These are phyloP conservation scores for Achlya flavicornis DNA, from an alignment of 2,888 invertebrate genomes.

Conservation along the genomic window DNA sequence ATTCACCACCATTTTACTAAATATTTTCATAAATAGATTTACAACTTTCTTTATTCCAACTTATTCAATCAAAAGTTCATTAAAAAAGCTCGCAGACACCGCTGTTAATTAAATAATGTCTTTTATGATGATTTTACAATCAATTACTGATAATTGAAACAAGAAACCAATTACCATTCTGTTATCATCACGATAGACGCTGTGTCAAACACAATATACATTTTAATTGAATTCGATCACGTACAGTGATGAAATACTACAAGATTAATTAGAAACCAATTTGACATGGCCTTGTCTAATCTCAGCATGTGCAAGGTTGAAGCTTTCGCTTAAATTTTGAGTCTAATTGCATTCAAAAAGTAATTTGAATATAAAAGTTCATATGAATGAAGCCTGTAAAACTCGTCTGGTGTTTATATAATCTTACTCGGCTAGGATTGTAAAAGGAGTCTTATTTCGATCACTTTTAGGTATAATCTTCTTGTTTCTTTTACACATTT, in stretches of 20 bases:
- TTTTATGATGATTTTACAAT: background rate
- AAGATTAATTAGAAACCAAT: slow-evolving; percentile 8
- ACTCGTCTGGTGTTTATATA: background rate
- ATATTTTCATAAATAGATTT: background rate
- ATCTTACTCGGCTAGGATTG: too few species aligned
- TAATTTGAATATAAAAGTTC: background rate
- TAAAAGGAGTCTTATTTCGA: background rate
- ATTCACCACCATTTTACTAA: too few species aligned
- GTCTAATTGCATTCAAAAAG: background rate
- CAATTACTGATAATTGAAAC: slow-evolving; percentile 6
- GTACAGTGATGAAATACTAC: slow-evolving; percentile 9
- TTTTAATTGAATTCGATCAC: slow-evolving; percentile 10
- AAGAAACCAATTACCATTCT: slow-evolving; percentile 6
- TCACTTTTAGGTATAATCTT: too few species aligned
- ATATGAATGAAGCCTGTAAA: background rate
- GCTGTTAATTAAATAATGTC: background rate
- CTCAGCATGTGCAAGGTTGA: background rate
- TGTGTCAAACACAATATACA: slow-evolving; percentile 3
- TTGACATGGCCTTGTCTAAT: background rate
- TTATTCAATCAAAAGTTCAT: background rate
- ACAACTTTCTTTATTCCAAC: background rate
- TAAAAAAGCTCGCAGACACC: background rate
- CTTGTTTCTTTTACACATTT: too few species aligned
- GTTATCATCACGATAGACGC: background rate
- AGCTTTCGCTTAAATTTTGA: background rate